phyloP scores from a whole-genome alignment of 2,888 invertebrate species.

The Cephus spinipes region DNA sequence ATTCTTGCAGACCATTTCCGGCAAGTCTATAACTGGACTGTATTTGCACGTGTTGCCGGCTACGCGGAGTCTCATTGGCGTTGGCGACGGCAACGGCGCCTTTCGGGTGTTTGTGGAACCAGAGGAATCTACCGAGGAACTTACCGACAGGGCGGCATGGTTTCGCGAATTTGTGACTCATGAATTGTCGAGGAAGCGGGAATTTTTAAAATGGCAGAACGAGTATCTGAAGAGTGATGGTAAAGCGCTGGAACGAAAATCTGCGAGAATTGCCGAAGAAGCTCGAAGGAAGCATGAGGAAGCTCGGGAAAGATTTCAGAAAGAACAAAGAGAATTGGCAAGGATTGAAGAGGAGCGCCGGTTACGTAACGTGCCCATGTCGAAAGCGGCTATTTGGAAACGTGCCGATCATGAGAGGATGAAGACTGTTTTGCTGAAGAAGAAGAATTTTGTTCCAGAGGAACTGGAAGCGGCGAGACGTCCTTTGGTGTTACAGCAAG shows the following conservation, averaged over 20 bases:
- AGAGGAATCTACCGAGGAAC: slow-evolving; percentile 65
- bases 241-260: slow-evolving; percentile 36
- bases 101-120: slow-evolving; percentile 74
- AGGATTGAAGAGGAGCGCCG: slow-evolving; percentile 51
- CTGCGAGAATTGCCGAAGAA: slow-evolving; percentile 40
- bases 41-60: slow-evolving; percentile 70
- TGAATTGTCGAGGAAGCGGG: slow-evolving; percentile 48
- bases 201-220: slow-evolving; percentile 51
- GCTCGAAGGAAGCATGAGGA: slow-evolving; percentile 72
- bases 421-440: slow-evolving; percentile 72
- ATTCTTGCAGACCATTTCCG: slow-evolving; percentile 76
- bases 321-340: slow-evolving; percentile 41
- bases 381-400: slow-evolving; percentile 70
- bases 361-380: slow-evolving; percentile 29
- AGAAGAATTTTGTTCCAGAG: slow-evolving; percentile 73
- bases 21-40: slow-evolving; percentile 72
- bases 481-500: slow-evolving; percentile 71
- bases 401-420: slow-evolving; percentile 74
- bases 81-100: slow-evolving; percentile 76
- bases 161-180: slow-evolving; percentile 50
- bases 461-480: slow-evolving; percentile 72
- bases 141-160: slow-evolving; percentile 48
- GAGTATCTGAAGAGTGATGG: slow-evolving; percentile 46
- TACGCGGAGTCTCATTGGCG: slow-evolving; percentile 71
- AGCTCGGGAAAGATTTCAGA: slow-evolving; percentile 34